Conservation (phyloP, 2,888 invertebrate species). For the Caenorhabditis parvicauda region DNA sequence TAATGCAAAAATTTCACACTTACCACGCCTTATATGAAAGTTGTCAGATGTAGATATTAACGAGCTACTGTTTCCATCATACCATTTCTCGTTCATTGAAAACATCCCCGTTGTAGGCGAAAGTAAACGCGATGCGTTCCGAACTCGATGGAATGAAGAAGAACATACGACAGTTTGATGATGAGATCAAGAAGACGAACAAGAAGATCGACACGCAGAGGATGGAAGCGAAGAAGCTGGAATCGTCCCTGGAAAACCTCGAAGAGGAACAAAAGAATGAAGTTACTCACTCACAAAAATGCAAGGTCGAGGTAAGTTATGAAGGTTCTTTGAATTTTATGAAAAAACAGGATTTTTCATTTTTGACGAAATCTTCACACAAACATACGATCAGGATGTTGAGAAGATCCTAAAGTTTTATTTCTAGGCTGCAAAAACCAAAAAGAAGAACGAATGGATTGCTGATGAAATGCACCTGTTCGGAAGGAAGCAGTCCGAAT, state of each 20-base stretch:
- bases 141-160: constrained; percentile 25
- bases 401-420: not conserved
- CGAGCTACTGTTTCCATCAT: too few relatives aligned
- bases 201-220: constrained; percentile 15
- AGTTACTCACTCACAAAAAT: not conserved
- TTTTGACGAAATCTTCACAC: too few relatives aligned
- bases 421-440: constrained; percentile 2
- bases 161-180: constrained; percentile 8
- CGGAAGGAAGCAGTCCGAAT: constrained; percentile 68
- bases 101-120: constrained; percentile 9
- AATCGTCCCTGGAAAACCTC: not conserved
- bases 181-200: constrained; percentile 8
- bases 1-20: too few relatives aligned
- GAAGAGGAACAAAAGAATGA: constrained; percentile 1
- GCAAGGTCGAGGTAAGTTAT: constrained; percentile 3
- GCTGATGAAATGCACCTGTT: constrained; percentile 76
- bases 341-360: not conserved
- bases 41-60: too few relatives aligned
- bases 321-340: too few relatives aligned
- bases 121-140: constrained; percentile 20
- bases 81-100: too few relatives aligned
- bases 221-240: constrained; percentile 15
- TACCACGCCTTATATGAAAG: too few relatives aligned
- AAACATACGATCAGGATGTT: too few relatives aligned
- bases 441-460: constrained; percentile 71